phyloP scores from a whole-genome alignment of 2,888 invertebrate genomes.

The Auanema sp. region DNA sequence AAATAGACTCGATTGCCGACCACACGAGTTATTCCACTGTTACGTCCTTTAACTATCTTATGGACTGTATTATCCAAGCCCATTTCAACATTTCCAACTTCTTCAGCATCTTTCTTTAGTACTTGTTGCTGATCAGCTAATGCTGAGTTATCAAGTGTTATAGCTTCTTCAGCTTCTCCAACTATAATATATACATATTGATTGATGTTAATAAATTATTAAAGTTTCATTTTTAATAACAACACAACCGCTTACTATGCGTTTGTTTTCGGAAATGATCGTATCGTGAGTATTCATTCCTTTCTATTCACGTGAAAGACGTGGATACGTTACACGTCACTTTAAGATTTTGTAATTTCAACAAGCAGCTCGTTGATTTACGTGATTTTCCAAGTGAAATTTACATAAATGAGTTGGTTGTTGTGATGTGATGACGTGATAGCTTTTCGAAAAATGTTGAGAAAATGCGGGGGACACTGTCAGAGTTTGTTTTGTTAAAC shows the following conservation, averaged over 20 bases:
- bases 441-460: too few species aligned
- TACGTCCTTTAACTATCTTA: constrained; percentile 61
- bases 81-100: constrained; percentile 53
- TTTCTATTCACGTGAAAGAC: background rate
- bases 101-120: constrained; percentile 60
- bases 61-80: constrained; percentile 57
- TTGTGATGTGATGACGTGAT: too few species aligned
- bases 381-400: background rate
- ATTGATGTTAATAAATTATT: background rate
- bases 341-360: too few species aligned
- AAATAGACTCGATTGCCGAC: constrained; percentile 62
- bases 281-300: background rate
- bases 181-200: background rate
- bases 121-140: constrained; percentile 27
- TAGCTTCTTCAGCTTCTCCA: constrained; percentile 45
- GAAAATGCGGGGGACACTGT: too few species aligned
- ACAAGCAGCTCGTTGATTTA: background rate
- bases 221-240: background rate
- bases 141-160: constrained; percentile 38
- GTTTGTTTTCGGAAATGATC: constrained; percentile 1
- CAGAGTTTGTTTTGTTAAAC: too few species aligned
- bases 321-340: too few species aligned
- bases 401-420: too few species aligned
- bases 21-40: constrained; percentile 48
- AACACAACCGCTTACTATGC: background rate